Base-by-base conservation (phyloP, 1,140 invertebrate species). In the Dendroctonus valens region DNA sequence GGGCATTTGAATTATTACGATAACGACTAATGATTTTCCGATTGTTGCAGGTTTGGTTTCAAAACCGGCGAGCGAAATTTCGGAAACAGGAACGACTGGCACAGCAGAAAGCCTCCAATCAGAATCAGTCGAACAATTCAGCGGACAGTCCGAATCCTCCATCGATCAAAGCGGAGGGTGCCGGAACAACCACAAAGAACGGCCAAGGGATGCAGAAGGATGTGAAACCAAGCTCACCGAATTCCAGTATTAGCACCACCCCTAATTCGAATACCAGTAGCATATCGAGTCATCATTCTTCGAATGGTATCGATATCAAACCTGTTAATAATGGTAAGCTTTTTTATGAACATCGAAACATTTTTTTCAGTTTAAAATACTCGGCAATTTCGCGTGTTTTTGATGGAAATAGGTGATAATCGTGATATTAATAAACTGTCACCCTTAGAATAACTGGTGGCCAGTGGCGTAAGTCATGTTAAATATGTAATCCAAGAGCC, bases 11-110 rank as follows among this genome's bases (percentile, higher is more conserved):
- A 46, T 12, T 46, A 11, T 46, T 46, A 3, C 12, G 44, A 46
- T 12, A 46, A 46, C 9, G 44, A 11, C 12, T 46, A 46, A n/a
- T 12, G 15, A 51, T 51, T 12, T 51, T 15, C 41, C n/a, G 6
- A 49, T 39, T 67, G 67, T 83, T 85, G 8, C 82, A 96, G 93
- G 93, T 96, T 0, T 96, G 94, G 94, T 97, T 97, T 77, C 94
- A 96, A 82, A 97, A 96, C 76, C 81, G 94, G 50, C 82, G 94
- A 44, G 93, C 93, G 0, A 97, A 96, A 79, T 94, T 95, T 75
- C 84, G 95, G 15, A 97, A 97, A 80, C 94, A 97, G 76, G 94
- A 97, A 79, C 81, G 90, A 12, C 76, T 92, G 51, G 89, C 90
- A 2, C 90, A 92, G 73, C 91, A 92, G 75, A 92, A 91, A 72